Base-by-base conservation (phyloP, 2,888 invertebrate genomes). In the Hylaea fasciaria region DNA sequence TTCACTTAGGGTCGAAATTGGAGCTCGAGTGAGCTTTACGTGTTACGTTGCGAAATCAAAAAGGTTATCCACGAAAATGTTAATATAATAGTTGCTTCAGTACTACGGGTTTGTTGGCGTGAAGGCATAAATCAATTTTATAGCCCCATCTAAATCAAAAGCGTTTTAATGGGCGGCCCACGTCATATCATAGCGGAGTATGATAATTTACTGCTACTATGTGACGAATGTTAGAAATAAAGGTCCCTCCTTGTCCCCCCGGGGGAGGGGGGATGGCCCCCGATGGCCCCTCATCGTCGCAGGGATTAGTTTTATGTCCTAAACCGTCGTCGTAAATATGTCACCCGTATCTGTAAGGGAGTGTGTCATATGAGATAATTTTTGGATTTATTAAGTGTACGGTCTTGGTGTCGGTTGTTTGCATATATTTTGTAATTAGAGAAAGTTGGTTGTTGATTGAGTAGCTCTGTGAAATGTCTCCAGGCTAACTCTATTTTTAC, bases 151-250 rank as follows among this genome's bases (percentile, higher is more conserved):
- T 93, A 93, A 93, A 93, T 93, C 93, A 93, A 92, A 92, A 92
- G 91, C 89, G 91, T 93, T 93, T 93, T 93, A 93, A 93, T 93
- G 93, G 93, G 91, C 88, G 92, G 87, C 91, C 91, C 92, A 83
- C 93, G 92, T 93, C 93, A 93, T 92, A 93, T 93, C 93, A 93
- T 91, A 86, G 88, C 91, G 80, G 83, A 91, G 92, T 92, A 93
- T 92, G 93, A 93, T 92, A 93, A 93, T 93, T 92, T 93, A 93
- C 87, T 87, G 87, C 87, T 86, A 89, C 89, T 92, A 93, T 93
- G 92, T 93, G 93, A 93, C 93, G 93, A 93, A 93, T 93, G 93
- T 91, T 90, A 90, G 92, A 92, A 93, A 92, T 91, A 91, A 91
- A 90, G 89, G 89, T 85, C 87, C 84, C 82, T 80, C 78, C 79